Evolutionary conservation across 53 echinoderm and acorn worm species (phyloP).

Genomic region (Holothuria scabra): DNA sequence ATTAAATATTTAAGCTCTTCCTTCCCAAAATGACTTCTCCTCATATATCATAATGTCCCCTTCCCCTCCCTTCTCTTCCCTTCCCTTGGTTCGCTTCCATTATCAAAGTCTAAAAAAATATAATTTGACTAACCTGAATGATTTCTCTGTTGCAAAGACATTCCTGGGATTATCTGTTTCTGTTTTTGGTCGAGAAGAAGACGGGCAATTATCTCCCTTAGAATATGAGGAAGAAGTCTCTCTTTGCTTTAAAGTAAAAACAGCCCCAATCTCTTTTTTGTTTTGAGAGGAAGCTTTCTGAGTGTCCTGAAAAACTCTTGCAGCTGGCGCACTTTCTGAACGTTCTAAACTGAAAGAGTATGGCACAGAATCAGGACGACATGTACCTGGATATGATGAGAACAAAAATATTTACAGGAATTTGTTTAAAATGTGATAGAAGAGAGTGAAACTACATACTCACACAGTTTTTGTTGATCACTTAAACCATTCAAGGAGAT

Average conservation of each 20-base stretch:
- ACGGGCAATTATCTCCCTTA: neutral
- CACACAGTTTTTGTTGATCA: too few relatives aligned
- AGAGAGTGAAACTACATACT: too few relatives aligned
- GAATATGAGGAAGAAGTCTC: conserved; percentile 63
- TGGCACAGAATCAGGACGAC: neutral
- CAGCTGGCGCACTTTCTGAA: conserved; percentile 4
- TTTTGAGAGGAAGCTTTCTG: too few relatives aligned
- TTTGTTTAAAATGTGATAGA: neutral
- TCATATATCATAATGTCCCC: too few relatives aligned
- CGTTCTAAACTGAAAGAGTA: neutral
- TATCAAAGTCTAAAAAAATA: neutral
- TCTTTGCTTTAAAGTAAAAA: conserved; percentile 42
- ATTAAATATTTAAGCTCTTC: too few relatives aligned
- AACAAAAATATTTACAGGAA: neutral
- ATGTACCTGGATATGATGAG: neutral
- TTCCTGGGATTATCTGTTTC: neutral
- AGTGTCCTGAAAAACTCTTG: neutral
- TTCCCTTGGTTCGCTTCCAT: too few relatives aligned
- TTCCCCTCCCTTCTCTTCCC: too few relatives aligned
- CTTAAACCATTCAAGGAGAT: too few relatives aligned
- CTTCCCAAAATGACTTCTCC: too few relatives aligned
- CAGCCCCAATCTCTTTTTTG: neutral
- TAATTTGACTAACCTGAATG: conserved; percentile 59
- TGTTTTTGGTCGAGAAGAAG: neutral
- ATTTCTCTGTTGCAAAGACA: conserved; percentile 20